Evolutionary conservation across 2,797 vertebrate genomes (phyloP), one percentile per base, ranked within the genome.

Genomic region (Micrastur ruficollis): DNA sequence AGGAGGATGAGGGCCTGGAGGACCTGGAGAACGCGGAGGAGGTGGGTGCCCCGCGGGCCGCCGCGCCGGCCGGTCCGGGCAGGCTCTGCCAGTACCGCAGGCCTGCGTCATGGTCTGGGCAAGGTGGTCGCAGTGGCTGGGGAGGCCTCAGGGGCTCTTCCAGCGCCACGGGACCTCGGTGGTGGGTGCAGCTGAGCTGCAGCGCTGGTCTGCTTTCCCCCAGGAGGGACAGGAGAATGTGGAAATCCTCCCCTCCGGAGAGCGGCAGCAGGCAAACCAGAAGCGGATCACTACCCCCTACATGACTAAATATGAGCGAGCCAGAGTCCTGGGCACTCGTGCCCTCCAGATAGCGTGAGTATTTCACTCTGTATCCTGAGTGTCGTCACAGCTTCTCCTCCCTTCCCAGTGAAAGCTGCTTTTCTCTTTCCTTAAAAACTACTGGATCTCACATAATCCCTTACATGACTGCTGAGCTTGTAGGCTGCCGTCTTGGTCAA

Each of bases 311-410:
- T 99, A 99, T 0, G 99, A 99, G 98, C 94, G 99, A 72, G 99
- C 99, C 65, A 98, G 99, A 27, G 99, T 99, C 26, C 98, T 99
- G 94, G 99, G 99, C 32, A 99, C 99, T 4, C 98, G 99, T 2
- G 99, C 99, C 1, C 99, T 99, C 2, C 99, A 99, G 98, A 99
- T 99, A 29, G 99, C 99, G 99, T 99, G 97, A 99, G 99, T 99
- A 67, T 46, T 36, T 17, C 23, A 2, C 9, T 1, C 70, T 0
- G 2, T 8, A 7, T 22, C 25, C 32, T 1, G 4, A 11, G 6
- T 2, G 1, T 1, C 0, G 2, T 32, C 21, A 0, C 13, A 42
- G 22, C 32, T 21, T 47, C 2, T 1, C 16, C 16, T 55, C 31
- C 34, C 20, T 44, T 56, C 5, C 4, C 3, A 2, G 11, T 46